Evolutionary conservation across 2,797 vertebrate genomes (phyloP).

Genomic region (Tympanoctomys barrerae): DNA sequence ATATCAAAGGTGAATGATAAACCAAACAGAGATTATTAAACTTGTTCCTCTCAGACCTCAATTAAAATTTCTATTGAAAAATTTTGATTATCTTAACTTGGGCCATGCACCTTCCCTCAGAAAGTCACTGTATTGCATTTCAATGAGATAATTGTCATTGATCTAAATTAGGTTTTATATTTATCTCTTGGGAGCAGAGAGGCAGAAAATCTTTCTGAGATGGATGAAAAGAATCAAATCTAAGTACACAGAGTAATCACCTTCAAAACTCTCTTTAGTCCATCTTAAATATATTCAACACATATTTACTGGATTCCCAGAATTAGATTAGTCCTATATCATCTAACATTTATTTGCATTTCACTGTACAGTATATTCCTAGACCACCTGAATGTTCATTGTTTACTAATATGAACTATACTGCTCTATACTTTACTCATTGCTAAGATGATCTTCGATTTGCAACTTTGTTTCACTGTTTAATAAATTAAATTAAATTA

Average conservation of each 20-base stretch:
- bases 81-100: not conserved
- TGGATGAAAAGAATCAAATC: not conserved
- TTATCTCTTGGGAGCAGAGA: not conserved
- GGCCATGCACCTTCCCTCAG: not conserved
- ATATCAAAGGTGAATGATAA: not conserved
- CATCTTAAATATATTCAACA: not conserved
- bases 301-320: constrained; percentile 16
- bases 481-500: not conserved
- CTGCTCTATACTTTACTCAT: not conserved
- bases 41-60: not conserved
- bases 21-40: not conserved
- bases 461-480: not conserved
- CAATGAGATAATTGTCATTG: not conserved
- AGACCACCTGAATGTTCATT: not conserved
- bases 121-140: not conserved
- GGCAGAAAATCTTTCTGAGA: not conserved
- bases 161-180: not conserved
- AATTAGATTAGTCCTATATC: not conserved
- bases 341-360: not conserved
- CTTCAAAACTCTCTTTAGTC: constrained; percentile 17
- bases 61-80: not conserved
- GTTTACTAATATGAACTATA: not conserved
- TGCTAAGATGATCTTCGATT: not conserved
- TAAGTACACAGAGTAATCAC: not conserved
- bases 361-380: not conserved